Conservation (phyloP, 2,888 invertebrate species). For the Stegana nigrithorax region DNA sequence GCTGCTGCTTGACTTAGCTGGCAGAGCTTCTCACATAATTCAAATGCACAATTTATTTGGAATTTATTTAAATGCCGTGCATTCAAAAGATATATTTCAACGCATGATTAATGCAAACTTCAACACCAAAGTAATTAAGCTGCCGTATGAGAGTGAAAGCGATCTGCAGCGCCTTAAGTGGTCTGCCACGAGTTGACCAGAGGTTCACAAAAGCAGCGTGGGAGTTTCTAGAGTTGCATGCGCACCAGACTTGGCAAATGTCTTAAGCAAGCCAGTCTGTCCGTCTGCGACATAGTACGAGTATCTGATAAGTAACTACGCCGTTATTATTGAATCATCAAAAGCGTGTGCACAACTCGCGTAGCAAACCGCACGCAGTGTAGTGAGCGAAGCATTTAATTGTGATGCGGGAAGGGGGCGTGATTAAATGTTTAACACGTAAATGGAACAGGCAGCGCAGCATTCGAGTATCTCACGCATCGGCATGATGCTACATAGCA, state of each 20-base stretch:
- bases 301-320: no score
- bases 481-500: background rate
- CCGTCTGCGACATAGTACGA: no score
- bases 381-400: background rate
- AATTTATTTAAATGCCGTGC: slow-evolving; percentile 10
- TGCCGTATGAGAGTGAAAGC: background rate
- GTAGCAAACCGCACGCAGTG: no score
- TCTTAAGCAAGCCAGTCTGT: no score
- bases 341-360: no score
- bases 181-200: background rate
- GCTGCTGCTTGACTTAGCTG: no score
- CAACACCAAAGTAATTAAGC: background rate
- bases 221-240: no score
- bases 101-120: slow-evolving; percentile 14
- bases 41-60: background rate
- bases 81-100: background rate
- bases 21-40: slow-evolving; percentile 7
- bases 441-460: background rate
- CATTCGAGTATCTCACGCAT: background rate
- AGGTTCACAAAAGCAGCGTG: no score
- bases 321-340: no score
- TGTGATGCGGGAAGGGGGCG: background rate
- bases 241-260: no score
- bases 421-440: background rate
- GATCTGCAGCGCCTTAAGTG: background rate